Base-by-base conservation (phyloP, 1,140 invertebrate species). In the Gonatopus flavifemur region DNA sequence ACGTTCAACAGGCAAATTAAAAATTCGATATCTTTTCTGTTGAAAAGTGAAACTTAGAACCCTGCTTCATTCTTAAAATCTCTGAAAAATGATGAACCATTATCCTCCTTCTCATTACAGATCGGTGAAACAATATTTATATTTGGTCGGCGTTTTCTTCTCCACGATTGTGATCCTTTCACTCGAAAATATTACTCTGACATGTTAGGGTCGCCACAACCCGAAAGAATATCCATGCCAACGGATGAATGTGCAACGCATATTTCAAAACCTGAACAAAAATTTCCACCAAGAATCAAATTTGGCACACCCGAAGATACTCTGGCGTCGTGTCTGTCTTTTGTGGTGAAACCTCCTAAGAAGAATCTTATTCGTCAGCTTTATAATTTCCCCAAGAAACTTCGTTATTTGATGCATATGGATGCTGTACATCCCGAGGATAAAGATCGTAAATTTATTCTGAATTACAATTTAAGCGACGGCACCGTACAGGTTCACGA, bases 161-260 rank as follows among this genome's bases (percentile, higher is more conserved):
- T 95, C 3, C 88, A 84, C 52, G 88, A 93, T 66, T 91, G 89
- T 62, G 91, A 93, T 64, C 60, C 80, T 7, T 91, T 89, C 64
- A 94, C 91, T 0, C 83, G 90, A 64, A 84, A 83, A 48, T 94
- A 89, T 69, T 93, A 86, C 65, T 55, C 46, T 0, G 75, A 57
- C 46, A 79, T 69, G 77, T 69, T 77, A 72, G 77, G 53, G 53
- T 76, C 45, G 67, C 72, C 40, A 64, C 83, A 61, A 75, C 81
- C 70, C 37, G 55, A 24, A 36, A 71, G 19, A 37, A 55, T 67
- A 7, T 47, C 50, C 2, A 9, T 53, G 12, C 24, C 49, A 6
- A 25, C 3, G 3, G 22, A 50, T 21, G n/a, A 28, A n/a, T n/a
- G n/a, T n/a, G 3, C 38, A 10, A 24, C 1, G 7, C n/a, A 22